phyloP scores from a whole-genome alignment of 2,888 invertebrate species.

The Eutolmus rufibarbis region DNA sequence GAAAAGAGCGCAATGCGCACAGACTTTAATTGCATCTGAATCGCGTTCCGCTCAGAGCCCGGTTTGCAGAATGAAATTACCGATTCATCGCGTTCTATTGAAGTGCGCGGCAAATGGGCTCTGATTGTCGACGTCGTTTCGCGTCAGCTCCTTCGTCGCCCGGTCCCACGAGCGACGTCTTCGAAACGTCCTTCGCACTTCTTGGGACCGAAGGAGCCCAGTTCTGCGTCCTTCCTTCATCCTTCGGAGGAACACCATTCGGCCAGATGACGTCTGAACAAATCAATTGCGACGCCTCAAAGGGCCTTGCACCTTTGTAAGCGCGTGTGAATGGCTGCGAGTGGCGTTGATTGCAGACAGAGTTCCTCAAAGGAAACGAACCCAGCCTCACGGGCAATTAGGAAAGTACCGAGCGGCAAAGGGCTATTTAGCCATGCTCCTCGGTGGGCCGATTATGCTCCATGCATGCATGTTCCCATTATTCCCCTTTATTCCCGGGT shows the following conservation, averaged over 20 bases:
- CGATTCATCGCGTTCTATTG: slow-evolving; percentile 19
- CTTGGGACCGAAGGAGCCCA: not conserved
- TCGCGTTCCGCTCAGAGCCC: not conserved
- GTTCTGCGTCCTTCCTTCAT: not conserved
- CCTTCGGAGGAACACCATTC: not conserved
- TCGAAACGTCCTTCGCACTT: not conserved
- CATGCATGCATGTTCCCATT: not conserved
- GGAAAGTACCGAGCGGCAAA: not conserved
- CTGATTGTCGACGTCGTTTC: not conserved
- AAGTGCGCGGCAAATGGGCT: not conserved
- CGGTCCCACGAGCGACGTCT: not conserved
- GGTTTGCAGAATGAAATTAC: not conserved
- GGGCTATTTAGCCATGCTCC: not conserved
- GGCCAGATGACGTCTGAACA: not conserved
- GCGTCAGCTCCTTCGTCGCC: not conserved
- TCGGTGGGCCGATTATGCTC: not conserved
- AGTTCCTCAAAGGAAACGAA: slow-evolving; percentile 7
- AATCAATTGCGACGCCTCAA: slow-evolving; percentile 26
- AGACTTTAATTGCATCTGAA: slow-evolving; percentile 10
- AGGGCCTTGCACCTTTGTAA: not conserved
- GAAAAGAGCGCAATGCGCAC: not conserved
- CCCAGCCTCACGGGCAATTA: slow-evolving; percentile 1
- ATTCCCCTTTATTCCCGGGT: not conserved
- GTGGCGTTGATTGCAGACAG: not conserved
- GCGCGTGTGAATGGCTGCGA: slow-evolving; percentile 7